Evolutionary conservation across 2,113 vertebrate genomes (phyloP).

Genomic region (Aspidoscelis tigris): DNA sequence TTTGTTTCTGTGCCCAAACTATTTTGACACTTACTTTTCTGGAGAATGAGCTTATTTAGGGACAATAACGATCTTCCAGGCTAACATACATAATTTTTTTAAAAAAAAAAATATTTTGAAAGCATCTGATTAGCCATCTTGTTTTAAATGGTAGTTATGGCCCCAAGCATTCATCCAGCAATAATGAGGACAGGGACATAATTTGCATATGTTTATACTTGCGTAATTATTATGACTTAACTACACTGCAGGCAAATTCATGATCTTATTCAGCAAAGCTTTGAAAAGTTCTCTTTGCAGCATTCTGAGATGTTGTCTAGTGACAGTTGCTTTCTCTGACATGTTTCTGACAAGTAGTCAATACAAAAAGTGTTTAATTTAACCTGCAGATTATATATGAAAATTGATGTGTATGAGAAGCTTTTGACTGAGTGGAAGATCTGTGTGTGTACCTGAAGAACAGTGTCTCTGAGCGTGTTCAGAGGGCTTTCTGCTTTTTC

Average conservation of each 20-base stretch:
- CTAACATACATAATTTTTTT: background rate
- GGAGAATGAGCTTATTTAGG: conserved; percentile 10
- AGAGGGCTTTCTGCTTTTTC: background rate
- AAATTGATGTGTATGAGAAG: no score
- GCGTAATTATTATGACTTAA: conserved; percentile 34
- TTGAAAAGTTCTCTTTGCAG: background rate
- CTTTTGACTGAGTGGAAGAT: no score
- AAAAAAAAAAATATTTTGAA: conserved; percentile 4
- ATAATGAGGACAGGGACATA: conserved; percentile 19
- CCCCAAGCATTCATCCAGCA: conserved; percentile 27
- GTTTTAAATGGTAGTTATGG: conserved; percentile 24
- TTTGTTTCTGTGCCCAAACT: background rate
- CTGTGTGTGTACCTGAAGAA: background rate
- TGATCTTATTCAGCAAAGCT: conserved; percentile 21
- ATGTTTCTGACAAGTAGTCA: background rate
- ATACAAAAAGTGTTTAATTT: background rate
- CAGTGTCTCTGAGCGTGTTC: background rate
- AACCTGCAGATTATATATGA: background rate
- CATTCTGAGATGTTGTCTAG: background rate
- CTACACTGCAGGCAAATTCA: conserved; percentile 16
- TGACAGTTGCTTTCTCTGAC: background rate
- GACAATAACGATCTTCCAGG: conserved; percentile 22
- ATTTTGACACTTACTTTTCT: background rate
- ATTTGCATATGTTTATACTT: conserved; percentile 28
- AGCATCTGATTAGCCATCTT: conserved; percentile 15